A percentile compares a stretch with the other conserved stretches of the same genome.
phyloP scores from a whole-genome alignment of 1,140 invertebrate species.

The Tetramorium alpestre region DNA sequence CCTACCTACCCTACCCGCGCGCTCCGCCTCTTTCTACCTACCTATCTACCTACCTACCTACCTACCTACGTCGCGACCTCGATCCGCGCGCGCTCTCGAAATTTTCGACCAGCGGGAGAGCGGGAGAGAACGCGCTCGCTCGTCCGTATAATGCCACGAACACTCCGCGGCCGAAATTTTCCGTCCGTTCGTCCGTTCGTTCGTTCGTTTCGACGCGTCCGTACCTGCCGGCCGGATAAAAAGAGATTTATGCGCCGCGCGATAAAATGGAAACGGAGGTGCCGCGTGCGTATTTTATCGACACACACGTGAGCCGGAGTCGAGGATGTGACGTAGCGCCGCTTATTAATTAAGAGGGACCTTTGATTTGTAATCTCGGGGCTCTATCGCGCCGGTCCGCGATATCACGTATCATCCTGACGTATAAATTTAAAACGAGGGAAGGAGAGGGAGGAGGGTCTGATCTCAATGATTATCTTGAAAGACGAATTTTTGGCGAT shows the following conservation, averaged over 20 bases:
- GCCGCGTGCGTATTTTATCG: slow-evolving; percentile 33
- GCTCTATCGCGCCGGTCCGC: not conserved
- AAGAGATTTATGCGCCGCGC: slow-evolving; percentile 48
- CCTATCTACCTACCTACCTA: slow-evolving; percentile 39
- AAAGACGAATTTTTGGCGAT: not conserved
- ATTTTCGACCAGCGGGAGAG: slow-evolving; percentile 43
- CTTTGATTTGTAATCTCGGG: slow-evolving; percentile 8
- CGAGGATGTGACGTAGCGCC: not conserved
- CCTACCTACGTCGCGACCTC: slow-evolving; percentile 52
- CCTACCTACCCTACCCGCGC: slow-evolving; percentile 16
- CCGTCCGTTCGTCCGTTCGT: slow-evolving; percentile 19
- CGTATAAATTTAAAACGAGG: not conserved
- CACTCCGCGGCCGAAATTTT: slow-evolving; percentile 47
- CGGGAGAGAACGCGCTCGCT: slow-evolving; percentile 38
- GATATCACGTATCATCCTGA: not conserved
- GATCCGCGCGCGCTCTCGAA: slow-evolving; percentile 58
- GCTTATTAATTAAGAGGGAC: slow-evolving; percentile 22
- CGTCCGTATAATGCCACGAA: slow-evolving; percentile 50
- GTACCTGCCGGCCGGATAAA: slow-evolving; percentile 37
- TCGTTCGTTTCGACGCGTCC: slow-evolving; percentile 35
- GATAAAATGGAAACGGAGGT: slow-evolving; percentile 26
- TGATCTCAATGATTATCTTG: not conserved
- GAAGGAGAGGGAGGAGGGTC: too few relatives aligned
- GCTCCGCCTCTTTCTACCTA: slow-evolving; percentile 17
- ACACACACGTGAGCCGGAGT: not conserved